Evolutionary conservation across 2,797 vertebrate species (phyloP), one percentile per base, ranked within the genome.

Genomic region (Pempheris klunzingeri): DNA sequence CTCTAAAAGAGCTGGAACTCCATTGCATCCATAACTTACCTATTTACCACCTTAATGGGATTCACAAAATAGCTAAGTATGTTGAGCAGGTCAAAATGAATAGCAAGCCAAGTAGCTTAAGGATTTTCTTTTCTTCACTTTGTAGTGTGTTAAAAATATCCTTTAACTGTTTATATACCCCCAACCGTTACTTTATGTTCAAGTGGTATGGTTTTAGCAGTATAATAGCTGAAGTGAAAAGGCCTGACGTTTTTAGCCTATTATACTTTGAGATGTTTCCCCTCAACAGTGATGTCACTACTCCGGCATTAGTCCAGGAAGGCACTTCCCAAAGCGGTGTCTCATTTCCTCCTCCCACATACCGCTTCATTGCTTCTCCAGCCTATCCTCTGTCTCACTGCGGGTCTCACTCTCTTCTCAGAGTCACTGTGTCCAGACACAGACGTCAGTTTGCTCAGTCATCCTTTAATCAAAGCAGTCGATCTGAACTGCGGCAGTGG

Each of bases 251-350:
- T 60, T 62, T 83, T 63, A 47, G 20, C 20, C 20, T 28, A 72
- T 85, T 84, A 36, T 65, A 50, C 74, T 80, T 77, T 80, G 71
- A 79, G 76, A 80, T 77, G 47, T 63, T 34, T 65, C 49, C 74
- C 71, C 66, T 3, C 15, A 79, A 78, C 22, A 50, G 74, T 93
- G 92, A 94, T 83, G 92, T 93, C 91, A 93, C 85, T 67, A 79
- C 65, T 77, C 67, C 34, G 78, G 89, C 87, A 86, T 88, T 83
- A 83, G 58, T 87, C 85, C 77, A 90, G 80, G 68, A 89, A 91
- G 81, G 81, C 78, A 82, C 83, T 89, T 89, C 78, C 84, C 76
- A 82, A 59, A 67, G 77, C 36, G 43, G 89, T 74, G 86, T 92
- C 85, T 87, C 72, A 87, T 88, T 92, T 92, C 86, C 79, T 89